Percentiles rank a stretch among this genome's conserved stretches.
phyloP scores from a whole-genome alignment of 2,797 vertebrate genomes.

The Rhynchonycteris naso region DNA sequence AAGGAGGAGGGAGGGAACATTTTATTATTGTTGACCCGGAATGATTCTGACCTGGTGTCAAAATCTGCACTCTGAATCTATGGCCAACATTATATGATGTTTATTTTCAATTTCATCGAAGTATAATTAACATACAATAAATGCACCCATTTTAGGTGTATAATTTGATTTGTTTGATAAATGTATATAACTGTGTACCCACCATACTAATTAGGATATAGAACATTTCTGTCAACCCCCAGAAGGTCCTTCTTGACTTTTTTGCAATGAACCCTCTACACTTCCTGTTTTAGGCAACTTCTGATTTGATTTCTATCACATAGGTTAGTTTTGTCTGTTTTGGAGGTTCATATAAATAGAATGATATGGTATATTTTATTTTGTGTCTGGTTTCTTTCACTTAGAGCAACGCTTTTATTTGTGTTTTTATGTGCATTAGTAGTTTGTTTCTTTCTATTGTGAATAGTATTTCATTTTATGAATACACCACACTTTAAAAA shows the following conservation, averaged over 20 bases:
- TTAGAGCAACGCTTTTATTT: no score
- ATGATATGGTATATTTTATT: no score
- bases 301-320: not conserved
- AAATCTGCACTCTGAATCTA: not conserved
- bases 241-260: not conserved
- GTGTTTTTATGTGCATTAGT: no score
- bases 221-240: not conserved
- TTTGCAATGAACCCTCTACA: not conserved
- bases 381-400: no score
- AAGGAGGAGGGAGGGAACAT: not conserved
- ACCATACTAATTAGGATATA: not conserved
- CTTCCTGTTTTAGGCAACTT: not conserved
- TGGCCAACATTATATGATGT: not conserved
- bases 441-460: not conserved
- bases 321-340: constrained; percentile 31
- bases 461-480: not conserved
- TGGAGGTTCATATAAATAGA: not conserved
- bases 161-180: constrained; percentile 18
- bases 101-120: not conserved
- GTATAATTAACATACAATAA: not conserved
- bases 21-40: not conserved
- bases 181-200: not conserved
- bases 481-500: not conserved
- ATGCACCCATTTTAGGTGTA: not conserved
- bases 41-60: not conserved